A percentile compares a stretch with the other conserved stretches of the same genome.
These are phyloP conservation scores for Drosophila subquinaria DNA, from an alignment of 2,888 invertebrate species.

Conservation along the genomic window DNA sequence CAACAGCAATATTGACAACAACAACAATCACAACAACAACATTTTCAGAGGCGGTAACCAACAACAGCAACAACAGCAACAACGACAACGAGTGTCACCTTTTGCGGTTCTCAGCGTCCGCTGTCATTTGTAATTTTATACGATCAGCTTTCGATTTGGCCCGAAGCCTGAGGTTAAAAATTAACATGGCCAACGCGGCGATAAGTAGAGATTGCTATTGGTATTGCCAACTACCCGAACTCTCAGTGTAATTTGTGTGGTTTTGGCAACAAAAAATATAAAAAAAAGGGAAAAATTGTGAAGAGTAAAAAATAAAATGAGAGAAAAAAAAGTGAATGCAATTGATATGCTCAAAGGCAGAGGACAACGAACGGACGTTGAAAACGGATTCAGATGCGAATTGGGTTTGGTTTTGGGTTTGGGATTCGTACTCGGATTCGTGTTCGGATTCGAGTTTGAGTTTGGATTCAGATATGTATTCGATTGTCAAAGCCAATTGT, in stretches of 20 bases:
- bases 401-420: conserved; percentile 15
- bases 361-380: conserved; percentile 53
- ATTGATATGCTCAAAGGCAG: conserved; percentile 65
- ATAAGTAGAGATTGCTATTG: conserved; percentile 77
- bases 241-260: conserved; percentile 76
- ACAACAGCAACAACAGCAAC: not conserved
- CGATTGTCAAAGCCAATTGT: conserved; percentile 77
- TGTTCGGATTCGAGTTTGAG: conserved; percentile 54
- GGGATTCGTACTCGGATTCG: conserved; percentile 54
- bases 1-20: conserved; percentile 11
- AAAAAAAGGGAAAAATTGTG: conserved; percentile 6
- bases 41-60: conserved; percentile 59
- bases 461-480: conserved; percentile 62
- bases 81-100: conserved; percentile 70
- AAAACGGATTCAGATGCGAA: conserved; percentile 41
- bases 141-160: conserved; percentile 80
- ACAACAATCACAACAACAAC: not conserved
- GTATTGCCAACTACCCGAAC: conserved; percentile 47
- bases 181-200: conserved; percentile 75
- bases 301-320: conserved; percentile 24
- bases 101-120: conserved; percentile 74
- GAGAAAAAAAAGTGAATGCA: conserved; percentile 52
- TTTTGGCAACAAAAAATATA: conserved; percentile 61
- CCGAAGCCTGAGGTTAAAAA: conserved; percentile 80
- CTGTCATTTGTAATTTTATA: conserved; percentile 80